Evolutionary conservation across 2,797 vertebrate genomes (phyloP), one percentile per base, ranked within the genome.

Genomic region (Peromyscus nudipes): DNA sequence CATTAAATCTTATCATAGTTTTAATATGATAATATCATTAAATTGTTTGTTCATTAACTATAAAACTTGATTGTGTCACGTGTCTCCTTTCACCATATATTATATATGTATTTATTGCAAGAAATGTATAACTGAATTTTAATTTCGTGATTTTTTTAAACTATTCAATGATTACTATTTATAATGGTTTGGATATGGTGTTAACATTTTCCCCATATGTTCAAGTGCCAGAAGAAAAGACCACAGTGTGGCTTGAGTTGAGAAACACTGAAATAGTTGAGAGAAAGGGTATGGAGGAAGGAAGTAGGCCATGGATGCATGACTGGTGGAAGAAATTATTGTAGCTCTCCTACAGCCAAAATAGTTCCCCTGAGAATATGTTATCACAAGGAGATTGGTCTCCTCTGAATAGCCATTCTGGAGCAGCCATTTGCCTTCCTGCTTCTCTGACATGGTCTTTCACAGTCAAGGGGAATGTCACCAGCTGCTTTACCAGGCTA

Each of bases 241-340:
- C 13, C 40, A 4, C 37, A 17, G 0, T 43, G 6, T 40, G 10
- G 0, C 10, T 8, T 40, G 10, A 12, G 8, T 69, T 67, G 76
- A 29, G n/a, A 60, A 6, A 23, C 21, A 27, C 12, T 60, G 37
- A 40, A 82, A 25, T 37, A 34, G 13, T 17, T 71, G 69, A 60
- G 17, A 55, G 3, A 3, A 23, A 27, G 1, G 0, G 11, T 1
- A 8, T 25, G 2, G 19, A 25, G 37, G 3, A 62, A 17, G 19
- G 5, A 62, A 62, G 37, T 62, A 37, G 29, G 14, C 1, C 21
- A 11, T 46, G 23, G 55, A 6, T 14, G 9, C 52, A n/a, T n/a
- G 19, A 62, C 3, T 14, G 29, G 17, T 62, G 40, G 55, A 46
- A 49, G 31, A n/a, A 29, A n/a, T 34, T 17, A 60, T 7, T 62